Evolutionary conservation across 2,113 vertebrate genomes (phyloP), one percentile per base, ranked within the genome.

Genomic region (Procavia capensis): DNA sequence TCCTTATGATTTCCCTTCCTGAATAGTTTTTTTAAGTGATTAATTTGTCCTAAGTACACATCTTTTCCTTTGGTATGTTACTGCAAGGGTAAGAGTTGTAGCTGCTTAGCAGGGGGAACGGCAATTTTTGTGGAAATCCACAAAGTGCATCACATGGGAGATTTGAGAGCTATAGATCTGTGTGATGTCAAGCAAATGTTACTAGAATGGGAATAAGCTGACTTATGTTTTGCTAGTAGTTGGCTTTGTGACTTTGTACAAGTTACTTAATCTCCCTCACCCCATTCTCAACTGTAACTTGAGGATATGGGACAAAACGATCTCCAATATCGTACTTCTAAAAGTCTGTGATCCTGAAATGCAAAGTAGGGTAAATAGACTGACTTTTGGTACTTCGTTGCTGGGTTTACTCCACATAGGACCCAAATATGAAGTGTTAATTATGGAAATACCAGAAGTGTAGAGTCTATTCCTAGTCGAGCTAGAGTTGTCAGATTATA

Each of bases 1-100:
- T 75, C n/a, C 63, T 89, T 78, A 50, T 81, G 47, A 76, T 90
- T 88, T 95, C 11, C 36, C 57, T 92, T 82, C 34, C 64, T 81
- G n/a, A 85, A 72, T 92, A 39, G 64, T n/a, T 43, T 90, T 75
- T 61, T 93, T 90, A 88, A 84, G 59, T 68, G 59, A 87, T 85
- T 85, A 24, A 29, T 41, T 84, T 95, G n/a, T 94, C 54, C 34
- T 87, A 92, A 57, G 16, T 87, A 34, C 19, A 25, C 29, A 20
- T 70, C 43, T 90, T 96, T 90, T 81, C 80, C 76, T 96, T 88
- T 88, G 59, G n/a, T 41, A 27, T 31, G 19, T 3, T n/a, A 59
- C 39, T 92, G n/a, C 64, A 76, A 39, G 87, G 79, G 34, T 82
- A 34, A 83, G 68, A 91, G 63, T 74, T 89, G 70, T 89, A 78